Evolutionary conservation across 2,888 invertebrate species (phyloP).

Genomic region (Chloromyia formosa): DNA sequence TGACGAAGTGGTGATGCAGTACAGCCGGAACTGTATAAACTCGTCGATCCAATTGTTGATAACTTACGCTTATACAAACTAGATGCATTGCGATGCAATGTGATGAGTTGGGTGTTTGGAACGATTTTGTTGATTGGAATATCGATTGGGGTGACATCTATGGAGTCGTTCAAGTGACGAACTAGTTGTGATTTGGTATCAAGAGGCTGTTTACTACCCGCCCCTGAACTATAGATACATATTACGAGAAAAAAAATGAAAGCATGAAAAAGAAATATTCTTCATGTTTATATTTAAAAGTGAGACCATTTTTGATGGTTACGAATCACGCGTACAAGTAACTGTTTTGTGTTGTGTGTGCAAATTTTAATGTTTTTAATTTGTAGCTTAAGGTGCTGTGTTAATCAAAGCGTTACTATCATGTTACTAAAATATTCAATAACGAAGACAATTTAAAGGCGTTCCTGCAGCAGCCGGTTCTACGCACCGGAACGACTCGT

Average conservation of each 20-base stretch:
- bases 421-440: too few species aligned
- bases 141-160: constrained; percentile 84
- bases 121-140: constrained; percentile 82
- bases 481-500: too few species aligned
- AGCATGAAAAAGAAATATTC: neutral
- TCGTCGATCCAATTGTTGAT: constrained; percentile 66
- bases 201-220: constrained; percentile 75
- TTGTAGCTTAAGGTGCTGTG: too few species aligned
- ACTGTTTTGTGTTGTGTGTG: too few species aligned
- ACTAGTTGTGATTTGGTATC: constrained; percentile 84
- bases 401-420: too few species aligned
- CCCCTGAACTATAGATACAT: constrained; percentile 45
- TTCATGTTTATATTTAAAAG: neutral
- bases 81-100: constrained; percentile 45
- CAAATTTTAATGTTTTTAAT: constrained; percentile 44
- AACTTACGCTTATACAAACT: constrained; percentile 46
- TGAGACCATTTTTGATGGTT: neutral
- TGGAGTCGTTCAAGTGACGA: constrained; percentile 77
- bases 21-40: constrained; percentile 49
- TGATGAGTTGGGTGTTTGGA: constrained; percentile 64
- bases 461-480: too few species aligned
- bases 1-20: constrained; percentile 60
- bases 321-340: too few species aligned
- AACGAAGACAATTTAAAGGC: too few species aligned
- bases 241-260: neutral